Evolutionary conservation across 2,888 invertebrate species (phyloP), one percentile per base, ranked within the genome.

Genomic region (Thyatira batis): DNA sequence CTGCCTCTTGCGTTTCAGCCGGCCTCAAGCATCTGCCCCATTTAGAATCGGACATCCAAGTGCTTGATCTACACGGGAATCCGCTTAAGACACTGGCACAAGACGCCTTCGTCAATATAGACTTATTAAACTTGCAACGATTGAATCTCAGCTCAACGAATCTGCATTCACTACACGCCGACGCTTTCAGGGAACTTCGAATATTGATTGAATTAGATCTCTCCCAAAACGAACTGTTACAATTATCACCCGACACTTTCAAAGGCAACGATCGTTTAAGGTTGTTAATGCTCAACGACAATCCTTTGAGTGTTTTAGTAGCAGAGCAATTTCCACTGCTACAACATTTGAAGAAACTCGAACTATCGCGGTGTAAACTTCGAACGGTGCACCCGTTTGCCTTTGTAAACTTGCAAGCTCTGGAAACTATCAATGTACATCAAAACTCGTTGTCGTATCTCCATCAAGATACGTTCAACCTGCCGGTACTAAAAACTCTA

Each of bases 161-260:
- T 50, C 92, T 98, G 17, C 93, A 93, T 50, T 94, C 94, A 61
- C 90, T 98, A 51, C 95, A 97, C 85, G 93, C 94, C 61, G 95
- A 97, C 76, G 95, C 97, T 0, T 98, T 98, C 87, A 93, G 94
- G 64, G 96, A 97, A 79, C 93, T 98, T 53, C 94, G 95, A 58
- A 97, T 97, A 72, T 92, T 98, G 46, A 94, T 97, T 57, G 97
- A 98, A 87, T 93, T 98, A 67, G 97, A 98, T 85, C 92, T 98
- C 60, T 96, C 97, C 21, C 94, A 96, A 78, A 98, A 98, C 87
- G 93, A 94, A 72, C 93, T 97, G 57, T 92, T 93, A 59, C 93
- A 92, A 78, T 86, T 97, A 63, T 95, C 96, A 78, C 95, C 95
- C 65, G 94, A 95, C 65, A 97, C 97, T 0, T 97, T 97, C 78